These are phyloP conservation scores for Drosophila hamatofila DNA, from an alignment of 2,888 invertebrate genomes.

Conservation along the genomic window DNA sequence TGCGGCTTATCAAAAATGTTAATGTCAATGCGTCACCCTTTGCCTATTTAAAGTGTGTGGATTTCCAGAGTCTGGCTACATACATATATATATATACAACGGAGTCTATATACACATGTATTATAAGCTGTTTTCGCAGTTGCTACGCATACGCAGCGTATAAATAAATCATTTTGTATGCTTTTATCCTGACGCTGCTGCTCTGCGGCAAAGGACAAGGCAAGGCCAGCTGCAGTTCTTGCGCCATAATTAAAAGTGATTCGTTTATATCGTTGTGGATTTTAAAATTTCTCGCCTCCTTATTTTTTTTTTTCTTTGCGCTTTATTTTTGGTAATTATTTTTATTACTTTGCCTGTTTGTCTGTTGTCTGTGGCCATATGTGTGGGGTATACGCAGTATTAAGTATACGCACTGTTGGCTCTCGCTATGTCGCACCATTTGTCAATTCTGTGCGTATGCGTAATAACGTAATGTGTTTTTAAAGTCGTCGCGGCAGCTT, in stretches of 20 bases:
- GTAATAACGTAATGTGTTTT: conserved; percentile 36
- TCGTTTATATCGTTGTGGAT: conserved; percentile 34
- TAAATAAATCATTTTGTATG: conserved; percentile 55
- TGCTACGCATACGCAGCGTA: conserved; percentile 48
- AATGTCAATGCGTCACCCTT: conserved; percentile 3
- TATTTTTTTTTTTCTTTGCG: background rate
- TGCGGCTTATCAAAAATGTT: background rate
- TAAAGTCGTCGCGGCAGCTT: conserved; percentile 13
- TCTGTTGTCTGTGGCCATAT: conserved; percentile 1
- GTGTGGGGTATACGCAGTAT: conserved; percentile 13
- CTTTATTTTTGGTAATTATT: conserved; percentile 37
- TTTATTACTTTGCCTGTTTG: conserved; percentile 36
- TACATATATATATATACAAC: background rate
- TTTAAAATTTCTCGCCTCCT: background rate
- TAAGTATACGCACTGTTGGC: conserved; percentile 22
- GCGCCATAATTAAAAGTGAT: conserved; percentile 44
- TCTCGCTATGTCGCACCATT: conserved; percentile 35
- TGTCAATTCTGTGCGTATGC: conserved; percentile 30
- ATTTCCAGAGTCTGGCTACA: background rate
- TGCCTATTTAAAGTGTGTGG: conserved; percentile 2
- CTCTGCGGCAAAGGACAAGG: conserved; percentile 1
- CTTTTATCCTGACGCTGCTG: conserved; percentile 19
- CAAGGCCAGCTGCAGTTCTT: conserved; percentile 23
- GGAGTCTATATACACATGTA: background rate
- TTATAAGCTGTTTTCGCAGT: background rate